Evolutionary conservation across 2,888 invertebrate genomes (phyloP), one percentile per base, ranked within the genome.

Genomic region (Hirtodrosophila duncani): DNA sequence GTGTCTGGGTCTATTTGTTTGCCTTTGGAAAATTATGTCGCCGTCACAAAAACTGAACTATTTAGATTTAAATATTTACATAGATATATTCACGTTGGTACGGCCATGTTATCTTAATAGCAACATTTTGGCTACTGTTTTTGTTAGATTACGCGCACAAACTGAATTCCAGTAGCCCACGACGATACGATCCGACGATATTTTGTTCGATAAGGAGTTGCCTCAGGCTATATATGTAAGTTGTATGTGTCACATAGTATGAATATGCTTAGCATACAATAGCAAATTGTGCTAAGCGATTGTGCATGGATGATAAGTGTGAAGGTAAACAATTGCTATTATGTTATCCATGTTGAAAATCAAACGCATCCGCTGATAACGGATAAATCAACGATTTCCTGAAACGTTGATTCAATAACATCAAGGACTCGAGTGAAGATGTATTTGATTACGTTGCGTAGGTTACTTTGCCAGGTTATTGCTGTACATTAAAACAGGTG

Each of bases 51-150:
- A 36, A 29, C 26, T 16, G 30, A 48, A 18, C 33, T 33, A n/a
- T n/a, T n/a, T n/a, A 51, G 57, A 78, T 77, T 67, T 58, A 72
- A 77, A 77, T 80, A 77, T 77, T 78, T 77, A 72, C 67, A 55
- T 53, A 59, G 52, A 62, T 67, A 67, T 30, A 29, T 39, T 65
- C 42, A 56, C 62, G 49, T 50, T 46, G 57, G 20, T 3, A 36
- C 10, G 53, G 44, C 55, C 57, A 51, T 51, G 44, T 61, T 61
- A 53, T 59, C 61, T 56, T 63, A 79, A 67, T 63, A 59, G 59
- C 58, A 59, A 57, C 50, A 49, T 68, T 75, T 74, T 62, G 53
- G 80, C 74, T 79, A 77, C 74, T 65, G 74, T 61, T 56, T 45
- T 68, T 43, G 26, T 14, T 51, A 67, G 72, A 77, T 63, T 66